These are phyloP conservation scores for Lithobates pipiens DNA, from an alignment of 2,797 vertebrate species.

Conservation along the genomic window DNA sequence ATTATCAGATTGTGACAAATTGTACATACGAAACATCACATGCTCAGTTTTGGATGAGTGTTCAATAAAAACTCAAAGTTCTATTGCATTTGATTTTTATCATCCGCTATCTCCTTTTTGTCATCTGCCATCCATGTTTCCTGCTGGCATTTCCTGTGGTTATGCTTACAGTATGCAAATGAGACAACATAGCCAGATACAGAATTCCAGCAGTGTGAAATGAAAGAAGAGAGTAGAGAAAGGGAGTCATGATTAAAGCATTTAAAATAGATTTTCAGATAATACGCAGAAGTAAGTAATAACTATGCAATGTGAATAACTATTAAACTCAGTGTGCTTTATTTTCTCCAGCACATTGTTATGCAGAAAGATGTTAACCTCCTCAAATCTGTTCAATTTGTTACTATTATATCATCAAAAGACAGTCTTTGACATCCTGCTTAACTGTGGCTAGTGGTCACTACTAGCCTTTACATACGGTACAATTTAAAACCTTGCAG, in stretches of 20 bases:
- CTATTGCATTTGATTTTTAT: neutral
- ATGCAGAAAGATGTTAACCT: neutral
- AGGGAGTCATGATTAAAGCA: neutral
- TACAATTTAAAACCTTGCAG: no score
- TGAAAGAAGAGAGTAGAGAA: neutral
- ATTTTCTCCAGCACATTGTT: neutral
- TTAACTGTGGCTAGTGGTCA: no score
- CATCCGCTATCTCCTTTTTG: neutral
- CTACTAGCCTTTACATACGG: no score
- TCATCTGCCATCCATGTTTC: neutral
- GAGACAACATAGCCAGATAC: neutral
- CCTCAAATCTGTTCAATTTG: neutral
- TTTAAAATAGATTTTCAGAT: neutral
- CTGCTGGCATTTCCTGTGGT: neutral
- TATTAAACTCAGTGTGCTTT: slow-evolving; percentile 8
- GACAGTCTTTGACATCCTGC: no score
- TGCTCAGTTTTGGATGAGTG: neutral
- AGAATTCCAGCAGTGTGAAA: neutral
- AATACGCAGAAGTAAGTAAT: neutral
- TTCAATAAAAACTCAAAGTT: neutral
- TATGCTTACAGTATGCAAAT: neutral
- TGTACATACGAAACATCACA: neutral
- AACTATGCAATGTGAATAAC: neutral
- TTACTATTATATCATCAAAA: neutral
- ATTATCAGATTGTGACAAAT: neutral